These are phyloP conservation scores for Pelecanoides urinatrix DNA, from an alignment of 2,113 vertebrate genomes.

Conservation along the genomic window DNA sequence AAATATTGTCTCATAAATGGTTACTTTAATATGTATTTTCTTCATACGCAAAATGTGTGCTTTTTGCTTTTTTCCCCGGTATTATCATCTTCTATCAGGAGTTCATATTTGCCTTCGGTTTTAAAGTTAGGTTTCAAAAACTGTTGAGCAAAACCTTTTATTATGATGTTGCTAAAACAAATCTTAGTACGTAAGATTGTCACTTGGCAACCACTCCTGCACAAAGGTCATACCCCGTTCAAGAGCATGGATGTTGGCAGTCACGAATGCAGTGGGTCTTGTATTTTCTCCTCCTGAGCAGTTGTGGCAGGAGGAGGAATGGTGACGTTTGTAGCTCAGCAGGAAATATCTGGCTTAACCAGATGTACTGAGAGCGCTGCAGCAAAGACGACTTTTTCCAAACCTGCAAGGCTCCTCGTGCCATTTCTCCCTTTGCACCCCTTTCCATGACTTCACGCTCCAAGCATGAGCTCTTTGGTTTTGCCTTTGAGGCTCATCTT, in stretches of 20 bases:
- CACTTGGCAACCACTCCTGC: constrained; percentile 12
- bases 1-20: neutral
- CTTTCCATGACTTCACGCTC: neutral
- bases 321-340: constrained; percentile 48
- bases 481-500: neutral
- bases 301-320: constrained; percentile 19
- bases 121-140: neutral
- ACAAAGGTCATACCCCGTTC: constrained; percentile 4
- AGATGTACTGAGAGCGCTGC: neutral
- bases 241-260: constrained; percentile 37
- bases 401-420: neutral
- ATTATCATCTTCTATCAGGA: neutral
- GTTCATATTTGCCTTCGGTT: neutral
- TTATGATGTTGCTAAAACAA: constrained; percentile 45
- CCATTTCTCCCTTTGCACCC: neutral
- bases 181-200: neutral
- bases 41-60: accelerated
- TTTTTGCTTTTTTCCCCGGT: neutral
- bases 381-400: neutral
- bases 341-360: constrained; percentile 29
- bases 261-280: neutral
- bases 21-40: accelerated
- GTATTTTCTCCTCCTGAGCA: constrained; percentile 29
- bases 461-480: neutral
- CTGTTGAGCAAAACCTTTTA: neutral